Evolutionary conservation across 2,888 invertebrate species (phyloP).

Genomic region (Erynnis tages): DNA sequence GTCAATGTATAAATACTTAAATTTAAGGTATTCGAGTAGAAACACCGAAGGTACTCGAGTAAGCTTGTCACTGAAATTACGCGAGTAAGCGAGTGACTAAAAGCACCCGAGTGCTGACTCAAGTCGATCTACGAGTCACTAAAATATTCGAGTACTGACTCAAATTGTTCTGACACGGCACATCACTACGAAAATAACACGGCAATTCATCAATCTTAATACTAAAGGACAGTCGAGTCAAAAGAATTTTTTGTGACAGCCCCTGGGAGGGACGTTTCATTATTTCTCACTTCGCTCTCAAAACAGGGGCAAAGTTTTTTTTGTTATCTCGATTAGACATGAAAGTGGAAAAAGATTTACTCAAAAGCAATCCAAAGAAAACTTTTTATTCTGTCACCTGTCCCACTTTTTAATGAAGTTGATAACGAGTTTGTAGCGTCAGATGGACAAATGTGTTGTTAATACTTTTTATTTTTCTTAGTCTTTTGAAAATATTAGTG

Average conservation of each 20-base stretch:
- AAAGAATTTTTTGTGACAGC: slow-evolving; percentile 56
- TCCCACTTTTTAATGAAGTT: background rate
- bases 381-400: slow-evolving; percentile 5
- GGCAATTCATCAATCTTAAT: slow-evolving; percentile 32
- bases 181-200: too few relatives aligned
- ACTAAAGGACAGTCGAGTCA: slow-evolving; percentile 54
- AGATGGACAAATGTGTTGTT: background rate
- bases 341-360: slow-evolving; percentile 12
- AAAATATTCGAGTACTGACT: too few relatives aligned
- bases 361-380: slow-evolving; percentile 9
- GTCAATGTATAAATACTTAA: too few relatives aligned
- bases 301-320: slow-evolving; percentile 15
- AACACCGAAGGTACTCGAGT: too few relatives aligned
- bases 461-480: too few relatives aligned
- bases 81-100: too few relatives aligned
- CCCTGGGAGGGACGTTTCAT: slow-evolving; percentile 45
- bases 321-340: slow-evolving; percentile 14
- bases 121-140: too few relatives aligned
- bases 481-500: too few relatives aligned
- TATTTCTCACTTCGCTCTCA: slow-evolving; percentile 38
- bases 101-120: too few relatives aligned
- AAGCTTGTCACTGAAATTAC: too few relatives aligned
- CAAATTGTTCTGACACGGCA: too few relatives aligned
- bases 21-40: too few relatives aligned
- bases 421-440: background rate